These are phyloP conservation scores for Abscondita cerata DNA, from an alignment of 2,888 invertebrate species.

Conservation along the genomic window DNA sequence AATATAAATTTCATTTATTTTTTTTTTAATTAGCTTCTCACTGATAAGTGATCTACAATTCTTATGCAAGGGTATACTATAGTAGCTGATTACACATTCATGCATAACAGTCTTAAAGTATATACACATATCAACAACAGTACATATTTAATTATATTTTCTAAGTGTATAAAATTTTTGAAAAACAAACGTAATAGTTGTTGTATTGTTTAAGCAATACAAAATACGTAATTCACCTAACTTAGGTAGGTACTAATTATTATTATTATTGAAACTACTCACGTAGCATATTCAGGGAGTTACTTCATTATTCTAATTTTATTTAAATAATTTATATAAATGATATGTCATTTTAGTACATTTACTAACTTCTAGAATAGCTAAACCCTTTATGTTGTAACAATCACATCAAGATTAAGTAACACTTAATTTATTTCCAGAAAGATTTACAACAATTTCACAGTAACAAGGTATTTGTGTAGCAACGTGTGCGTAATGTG, in stretches of 20 bases:
- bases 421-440: conserved; percentile 28
- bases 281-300: conserved; percentile 6
- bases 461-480: conserved; percentile 38
- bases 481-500: conserved; percentile 37
- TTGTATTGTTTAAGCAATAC: not conserved
- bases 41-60: conserved; percentile 26
- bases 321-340: conserved; percentile 4
- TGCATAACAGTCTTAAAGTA: conserved; percentile 34
- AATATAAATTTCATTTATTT: conserved; percentile 31
- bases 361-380: conserved; percentile 19
- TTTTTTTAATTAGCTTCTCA: conserved; percentile 28
- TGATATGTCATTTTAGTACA: conserved; percentile 24
- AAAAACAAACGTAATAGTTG: conserved; percentile 10
- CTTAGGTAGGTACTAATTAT: conserved; percentile 13
- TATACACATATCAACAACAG: conserved; percentile 34
- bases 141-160: conserved; percentile 13
- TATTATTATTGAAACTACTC: conserved; percentile 10
- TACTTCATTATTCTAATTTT: conserved; percentile 10
- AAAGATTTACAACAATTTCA: conserved; percentile 26
- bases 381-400: conserved; percentile 21
- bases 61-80: conserved; percentile 27
- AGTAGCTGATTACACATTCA: conserved; percentile 27
- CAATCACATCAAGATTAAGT: conserved; percentile 34
- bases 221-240: conserved; percentile 12
- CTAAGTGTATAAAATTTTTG: conserved; percentile 27